Percentiles rank a stretch among this genome's conserved stretches.
phyloP scores from a whole-genome alignment of 2,113 vertebrate species.

The Indicator maculatus region DNA sequence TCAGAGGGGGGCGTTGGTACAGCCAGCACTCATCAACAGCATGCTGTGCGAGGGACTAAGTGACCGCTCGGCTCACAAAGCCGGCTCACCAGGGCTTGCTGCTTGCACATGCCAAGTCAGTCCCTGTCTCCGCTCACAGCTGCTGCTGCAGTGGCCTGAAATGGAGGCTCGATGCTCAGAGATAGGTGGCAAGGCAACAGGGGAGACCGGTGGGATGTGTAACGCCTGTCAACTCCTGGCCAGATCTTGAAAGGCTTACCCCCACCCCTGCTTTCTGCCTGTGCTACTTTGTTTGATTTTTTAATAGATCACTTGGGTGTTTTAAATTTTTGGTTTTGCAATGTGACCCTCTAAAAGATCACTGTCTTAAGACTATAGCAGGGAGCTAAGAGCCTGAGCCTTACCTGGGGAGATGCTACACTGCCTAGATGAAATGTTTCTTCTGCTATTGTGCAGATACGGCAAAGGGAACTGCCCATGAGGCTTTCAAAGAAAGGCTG shows the following conservation, averaged over 20 bases:
- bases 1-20: neutral
- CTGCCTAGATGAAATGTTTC: neutral
- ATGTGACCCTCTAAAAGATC: neutral
- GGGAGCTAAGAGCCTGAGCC: neutral
- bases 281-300: neutral
- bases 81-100: neutral
- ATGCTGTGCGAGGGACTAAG: neutral
- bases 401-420: neutral
- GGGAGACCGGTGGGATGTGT: neutral
- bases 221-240: neutral
- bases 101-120: neutral
- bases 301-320: neutral
- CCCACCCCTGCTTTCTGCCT: neutral
- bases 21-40: neutral
- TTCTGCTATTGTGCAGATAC: neutral
- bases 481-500: neutral
- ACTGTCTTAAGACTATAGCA: neutral
- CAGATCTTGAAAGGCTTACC: neutral
- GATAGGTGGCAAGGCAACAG: neutral
- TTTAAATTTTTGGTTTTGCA: neutral
- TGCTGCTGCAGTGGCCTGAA: neutral
- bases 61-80: neutral
- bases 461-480: neutral
- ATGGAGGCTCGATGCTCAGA: neutral
- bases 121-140: neutral